A percentile compares a stretch with the other conserved stretches of the same genome.
phyloP scores from a whole-genome alignment of 2,888 invertebrate species.

The Zootermopsis nevadensis region DNA sequence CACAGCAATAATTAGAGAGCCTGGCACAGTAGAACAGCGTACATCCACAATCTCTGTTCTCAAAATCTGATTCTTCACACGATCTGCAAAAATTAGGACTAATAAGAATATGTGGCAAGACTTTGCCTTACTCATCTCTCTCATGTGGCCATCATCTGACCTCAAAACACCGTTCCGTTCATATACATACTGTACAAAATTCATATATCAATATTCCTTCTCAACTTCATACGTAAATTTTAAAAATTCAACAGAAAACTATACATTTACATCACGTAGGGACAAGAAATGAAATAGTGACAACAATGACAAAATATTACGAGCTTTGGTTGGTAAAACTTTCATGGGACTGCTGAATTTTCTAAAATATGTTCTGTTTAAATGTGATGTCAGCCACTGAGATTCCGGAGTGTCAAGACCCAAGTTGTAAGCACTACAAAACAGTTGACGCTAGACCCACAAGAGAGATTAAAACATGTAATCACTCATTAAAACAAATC shows the following conservation, averaged over 20 bases:
- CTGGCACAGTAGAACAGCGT: too few species aligned
- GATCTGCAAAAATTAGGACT: not conserved
- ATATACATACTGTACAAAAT: constrained; percentile 43
- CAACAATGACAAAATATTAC: constrained; percentile 50
- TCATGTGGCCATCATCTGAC: constrained; percentile 28
- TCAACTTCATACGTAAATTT: constrained; percentile 52
- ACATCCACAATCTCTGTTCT: not conserved
- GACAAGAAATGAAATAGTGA: constrained; percentile 38
- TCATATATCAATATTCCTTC: constrained; percentile 32
- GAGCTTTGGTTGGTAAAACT: constrained; percentile 51
- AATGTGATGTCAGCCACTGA: constrained; percentile 35
- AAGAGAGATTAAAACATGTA: constrained; percentile 31
- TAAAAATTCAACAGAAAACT: constrained; percentile 52
- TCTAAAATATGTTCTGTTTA: constrained; percentile 24
- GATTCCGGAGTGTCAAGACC: constrained; percentile 25
- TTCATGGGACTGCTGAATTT: constrained; percentile 14
- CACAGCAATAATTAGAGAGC: too few species aligned
- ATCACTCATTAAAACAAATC: constrained; percentile 32
- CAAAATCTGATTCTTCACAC: constrained; percentile 9
- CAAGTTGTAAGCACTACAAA: constrained; percentile 24
- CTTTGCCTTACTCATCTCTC: constrained; percentile 26
- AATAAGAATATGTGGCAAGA: constrained; percentile 15
- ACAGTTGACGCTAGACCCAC: constrained; percentile 28
- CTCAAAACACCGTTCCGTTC: constrained; percentile 9
- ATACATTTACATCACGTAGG: constrained; percentile 48